Conservation (phyloP, 2,113 vertebrate genomes). For the Cyprinus carpio region DNA sequence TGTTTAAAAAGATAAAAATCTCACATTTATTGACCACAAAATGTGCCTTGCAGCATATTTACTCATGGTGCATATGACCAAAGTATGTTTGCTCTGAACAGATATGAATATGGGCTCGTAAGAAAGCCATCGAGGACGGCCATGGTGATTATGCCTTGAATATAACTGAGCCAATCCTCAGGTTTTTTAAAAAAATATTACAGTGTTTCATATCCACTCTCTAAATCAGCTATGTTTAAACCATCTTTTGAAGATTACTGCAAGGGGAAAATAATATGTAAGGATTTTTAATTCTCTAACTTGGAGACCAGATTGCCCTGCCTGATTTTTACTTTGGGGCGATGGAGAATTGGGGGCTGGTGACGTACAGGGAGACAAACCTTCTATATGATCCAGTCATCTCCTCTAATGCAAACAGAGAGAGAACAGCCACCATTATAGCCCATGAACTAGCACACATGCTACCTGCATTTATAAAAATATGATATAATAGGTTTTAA, state of each 20-base stretch:
- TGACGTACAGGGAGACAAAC: conserved; percentile 87
- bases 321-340: conserved; percentile 90
- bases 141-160: conserved; percentile 78
- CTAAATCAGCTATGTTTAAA: conserved; percentile 79
- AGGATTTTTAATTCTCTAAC: not conserved
- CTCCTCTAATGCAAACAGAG: conserved; percentile 85
- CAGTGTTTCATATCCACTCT: conserved; percentile 77
- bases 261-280: not conserved
- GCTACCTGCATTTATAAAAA: conserved; percentile 68
- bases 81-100: conserved; percentile 60
- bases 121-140: conserved; percentile 61
- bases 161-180: conserved; percentile 78
- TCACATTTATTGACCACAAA: conserved; percentile 15
- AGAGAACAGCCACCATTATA: conserved; percentile 83
- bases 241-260: not conserved
- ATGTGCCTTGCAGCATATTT: not conserved
- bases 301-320: conserved; percentile 85
- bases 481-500: no score
- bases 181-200: conserved; percentile 78
- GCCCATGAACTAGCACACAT: conserved; percentile 91
- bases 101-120: conserved; percentile 89
- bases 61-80: not conserved
- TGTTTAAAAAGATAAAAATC: not conserved
- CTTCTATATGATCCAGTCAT: conserved; percentile 71
- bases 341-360: conserved; percentile 97